Conservation (phyloP, 2,888 invertebrate species). For the Eupithecia inturbata region DNA sequence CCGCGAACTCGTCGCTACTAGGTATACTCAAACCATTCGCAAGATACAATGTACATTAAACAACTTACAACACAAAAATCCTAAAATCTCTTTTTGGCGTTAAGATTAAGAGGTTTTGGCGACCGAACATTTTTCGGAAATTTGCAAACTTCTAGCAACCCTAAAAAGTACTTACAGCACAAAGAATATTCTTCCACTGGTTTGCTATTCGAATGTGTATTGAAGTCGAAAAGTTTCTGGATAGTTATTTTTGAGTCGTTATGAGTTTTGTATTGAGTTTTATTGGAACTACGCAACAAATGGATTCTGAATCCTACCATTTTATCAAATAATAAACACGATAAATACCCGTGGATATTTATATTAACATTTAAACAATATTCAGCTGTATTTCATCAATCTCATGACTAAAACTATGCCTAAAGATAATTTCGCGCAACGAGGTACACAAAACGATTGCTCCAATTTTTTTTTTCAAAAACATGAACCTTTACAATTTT, state of each 20-base stretch:
- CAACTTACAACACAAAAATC: background rate
- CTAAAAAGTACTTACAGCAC: conserved; percentile 11
- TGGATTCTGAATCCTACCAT: background rate
- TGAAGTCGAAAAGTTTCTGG: conserved; percentile 27
- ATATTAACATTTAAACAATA: no score
- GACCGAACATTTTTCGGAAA: background rate
- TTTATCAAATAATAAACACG: no score
- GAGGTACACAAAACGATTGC: background rate
- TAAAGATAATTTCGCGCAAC: no score
- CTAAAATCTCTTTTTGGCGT: background rate
- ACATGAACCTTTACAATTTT: background rate
- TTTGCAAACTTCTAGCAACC: conserved; percentile 7
- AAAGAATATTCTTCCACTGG: conserved; percentile 22
- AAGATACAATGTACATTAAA: background rate
- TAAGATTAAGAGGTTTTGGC: background rate
- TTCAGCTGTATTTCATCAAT: no score
- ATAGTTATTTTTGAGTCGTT: conserved; percentile 18
- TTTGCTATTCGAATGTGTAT: conserved; percentile 33
- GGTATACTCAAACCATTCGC: background rate
- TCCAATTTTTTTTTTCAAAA: background rate
- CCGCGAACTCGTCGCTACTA: background rate
- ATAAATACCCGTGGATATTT: no score
- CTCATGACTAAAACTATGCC: no score
- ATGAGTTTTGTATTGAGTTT: conserved; percentile 25
- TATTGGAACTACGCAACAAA: background rate